These are phyloP conservation scores for Araneus ventricosus DNA, from an alignment of 1,140 invertebrate species.

Conservation along the genomic window DNA sequence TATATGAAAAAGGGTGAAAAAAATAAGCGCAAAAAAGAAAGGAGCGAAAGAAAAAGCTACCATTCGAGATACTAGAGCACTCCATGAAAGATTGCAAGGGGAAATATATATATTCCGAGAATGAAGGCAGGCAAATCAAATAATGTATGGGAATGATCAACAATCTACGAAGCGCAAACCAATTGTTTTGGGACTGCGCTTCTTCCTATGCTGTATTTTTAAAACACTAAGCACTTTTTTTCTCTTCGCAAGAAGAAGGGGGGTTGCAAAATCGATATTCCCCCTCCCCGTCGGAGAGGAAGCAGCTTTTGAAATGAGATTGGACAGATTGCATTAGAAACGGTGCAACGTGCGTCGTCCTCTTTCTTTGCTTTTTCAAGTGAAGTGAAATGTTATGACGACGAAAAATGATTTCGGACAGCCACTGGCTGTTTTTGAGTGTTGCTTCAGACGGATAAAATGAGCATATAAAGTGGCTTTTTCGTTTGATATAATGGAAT, in stretches of 20 bases:
- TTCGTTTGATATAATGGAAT: not conserved
- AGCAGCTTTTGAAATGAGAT: conserved; percentile 42
- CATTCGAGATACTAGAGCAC: conserved; percentile 6
- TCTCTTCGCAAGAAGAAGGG: not conserved
- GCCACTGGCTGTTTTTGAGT: not conserved
- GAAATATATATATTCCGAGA: conserved; percentile 15
- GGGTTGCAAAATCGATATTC: not conserved
- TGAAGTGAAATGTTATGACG: conserved; percentile 35
- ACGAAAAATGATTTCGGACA: conserved; percentile 9
- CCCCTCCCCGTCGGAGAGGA: not conserved
- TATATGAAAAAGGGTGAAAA: not conserved
- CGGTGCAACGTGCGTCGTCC: conserved; percentile 16
- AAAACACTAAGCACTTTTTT: conserved; percentile 35
- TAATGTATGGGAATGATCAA: conserved; percentile 50
- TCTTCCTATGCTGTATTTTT: conserved; percentile 5
- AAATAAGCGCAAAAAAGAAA: not conserved
- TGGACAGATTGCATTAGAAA: conserved; percentile 58
- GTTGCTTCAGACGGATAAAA: not conserved
- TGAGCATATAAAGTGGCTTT: not conserved
- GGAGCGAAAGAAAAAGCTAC: not conserved
- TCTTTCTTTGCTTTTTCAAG: conserved; percentile 10
- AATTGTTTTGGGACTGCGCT: conserved; percentile 32
- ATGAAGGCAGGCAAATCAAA: conserved; percentile 49
- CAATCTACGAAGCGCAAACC: conserved; percentile 49
- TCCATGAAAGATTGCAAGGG: conserved; percentile 9